Conservation (phyloP, 2,113 vertebrate genomes). For the Arizona elegans region DNA sequence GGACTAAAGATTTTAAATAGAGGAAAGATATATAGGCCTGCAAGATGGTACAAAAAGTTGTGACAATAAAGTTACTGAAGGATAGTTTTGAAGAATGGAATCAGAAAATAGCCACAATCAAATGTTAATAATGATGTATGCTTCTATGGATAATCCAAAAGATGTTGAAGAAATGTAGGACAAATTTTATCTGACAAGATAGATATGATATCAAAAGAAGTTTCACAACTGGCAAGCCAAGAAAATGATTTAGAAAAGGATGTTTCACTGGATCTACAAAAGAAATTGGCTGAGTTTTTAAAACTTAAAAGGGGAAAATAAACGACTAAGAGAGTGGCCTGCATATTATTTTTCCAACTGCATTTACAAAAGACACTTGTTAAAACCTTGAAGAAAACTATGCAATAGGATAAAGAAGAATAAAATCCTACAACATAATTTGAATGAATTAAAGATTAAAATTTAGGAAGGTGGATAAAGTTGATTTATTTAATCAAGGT, state of each 20-base stretch:
- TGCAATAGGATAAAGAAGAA: neutral
- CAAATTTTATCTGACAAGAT: neutral
- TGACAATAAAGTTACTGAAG: neutral
- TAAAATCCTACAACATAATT: neutral
- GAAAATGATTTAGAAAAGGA: neutral
- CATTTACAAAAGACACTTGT: neutral
- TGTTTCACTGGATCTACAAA: neutral
- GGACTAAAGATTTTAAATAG: neutral
- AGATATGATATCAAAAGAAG: neutral
- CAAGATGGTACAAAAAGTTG: neutral
- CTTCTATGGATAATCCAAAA: neutral
- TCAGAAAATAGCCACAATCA: neutral
- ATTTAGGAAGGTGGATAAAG: neutral
- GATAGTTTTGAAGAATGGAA: neutral
- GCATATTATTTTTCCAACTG: neutral
- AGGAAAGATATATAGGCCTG: neutral
- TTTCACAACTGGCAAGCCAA: neutral
- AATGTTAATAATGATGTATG: neutral
- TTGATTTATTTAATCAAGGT: neutral
- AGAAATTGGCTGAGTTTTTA: neutral
- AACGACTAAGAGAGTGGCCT: neutral
- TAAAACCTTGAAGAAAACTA: neutral
- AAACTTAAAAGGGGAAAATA: neutral
- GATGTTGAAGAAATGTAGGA: neutral
- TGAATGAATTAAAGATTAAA: neutral